Evolutionary conservation across 2,888 invertebrate genomes (phyloP), one percentile per base, ranked within the genome.

Genomic region (Helleia helle): DNA sequence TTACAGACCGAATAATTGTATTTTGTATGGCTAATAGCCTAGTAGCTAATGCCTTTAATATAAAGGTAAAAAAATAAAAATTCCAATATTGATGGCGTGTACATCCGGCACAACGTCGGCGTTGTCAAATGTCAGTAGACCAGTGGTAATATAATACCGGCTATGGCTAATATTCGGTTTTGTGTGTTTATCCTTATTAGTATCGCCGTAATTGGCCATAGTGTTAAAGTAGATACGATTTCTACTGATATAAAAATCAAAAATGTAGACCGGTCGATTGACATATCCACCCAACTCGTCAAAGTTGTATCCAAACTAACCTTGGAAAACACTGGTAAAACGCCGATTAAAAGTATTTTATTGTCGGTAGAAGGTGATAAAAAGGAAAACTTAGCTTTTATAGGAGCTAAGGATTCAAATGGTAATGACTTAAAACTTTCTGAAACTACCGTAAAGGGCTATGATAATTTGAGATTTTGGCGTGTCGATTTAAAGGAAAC

Each of bases 281-380:
- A 98, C 76, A 81, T 97, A 50, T 88, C 94, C 4, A 91, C 95
- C 4, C 97, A 97, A 74, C 87, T 98, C 44, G 95, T 95, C 2
- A 96, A 95, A 85, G 89, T 94, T 40, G 86, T 89, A 8, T 86
- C 90, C 22, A 92, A 92, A 76, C 87, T 97, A 59, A 92, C 92
- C 52, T 67, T 96, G 54, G 94, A 96, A 77, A 96, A 97, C 68
- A 87, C 87, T 54, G 93, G 93, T 40, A 92, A 91, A 63, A 86
- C 89, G 49, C 80, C 91, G 47, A 88, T 91, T 24, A 89, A 87
- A 47, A 88, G 84, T 52, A 91, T 96, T 63, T 74, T 93, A 17
- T 87, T 94, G 52, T 86, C 91, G 6, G 65, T 95, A 17, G 93
- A 94, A 56, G 87, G 89, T 8, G 62, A 67, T 12, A 76, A 87